A percentile compares a stretch with the other conserved stretches of the same genome.
These are phyloP conservation scores for Paramisgurnus dabryanus DNA, from an alignment of 2,113 vertebrate species.

Conservation along the genomic window DNA sequence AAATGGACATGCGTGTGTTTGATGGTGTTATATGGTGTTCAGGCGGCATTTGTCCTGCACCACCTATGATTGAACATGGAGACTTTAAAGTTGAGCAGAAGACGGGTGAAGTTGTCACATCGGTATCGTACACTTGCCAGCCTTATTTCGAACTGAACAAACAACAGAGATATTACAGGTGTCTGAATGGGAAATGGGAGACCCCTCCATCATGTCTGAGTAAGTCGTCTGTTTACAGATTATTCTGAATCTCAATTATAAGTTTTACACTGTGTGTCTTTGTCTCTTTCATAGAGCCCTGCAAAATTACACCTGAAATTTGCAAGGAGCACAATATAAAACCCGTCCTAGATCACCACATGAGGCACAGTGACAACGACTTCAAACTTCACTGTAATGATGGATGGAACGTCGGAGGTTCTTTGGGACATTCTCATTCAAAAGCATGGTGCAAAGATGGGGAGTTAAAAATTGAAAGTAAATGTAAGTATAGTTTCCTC, in stretches of 20 bases:
- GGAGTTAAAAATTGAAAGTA: too few relatives aligned
- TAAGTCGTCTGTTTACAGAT: not conserved
- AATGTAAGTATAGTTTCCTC: too few relatives aligned
- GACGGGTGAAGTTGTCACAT: not conserved
- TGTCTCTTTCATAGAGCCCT: not conserved
- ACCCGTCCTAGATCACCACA: not conserved
- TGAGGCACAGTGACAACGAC: not conserved
- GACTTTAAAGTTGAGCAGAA: not conserved
- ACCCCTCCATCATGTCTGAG: constrained; percentile 15
- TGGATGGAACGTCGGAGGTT: not conserved
- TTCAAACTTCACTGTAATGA: not conserved
- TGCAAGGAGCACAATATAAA: not conserved
- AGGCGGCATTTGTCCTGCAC: not conserved
- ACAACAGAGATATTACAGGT: not conserved
- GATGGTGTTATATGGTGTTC: not conserved
- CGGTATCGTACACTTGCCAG: constrained; percentile 27
- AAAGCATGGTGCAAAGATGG: too few relatives aligned
- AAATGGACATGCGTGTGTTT: too few relatives aligned
- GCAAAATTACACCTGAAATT: constrained; percentile 3
- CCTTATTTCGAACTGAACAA: constrained; percentile 4
- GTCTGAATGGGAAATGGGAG: constrained; percentile 8
- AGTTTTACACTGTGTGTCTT: too few relatives aligned
- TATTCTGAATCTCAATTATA: not conserved
- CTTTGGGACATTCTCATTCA: not conserved
- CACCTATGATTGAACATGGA: constrained; percentile 1